Base-by-base conservation (phyloP, 2,113 vertebrate genomes). In the Amblyopsis rosae region DNA sequence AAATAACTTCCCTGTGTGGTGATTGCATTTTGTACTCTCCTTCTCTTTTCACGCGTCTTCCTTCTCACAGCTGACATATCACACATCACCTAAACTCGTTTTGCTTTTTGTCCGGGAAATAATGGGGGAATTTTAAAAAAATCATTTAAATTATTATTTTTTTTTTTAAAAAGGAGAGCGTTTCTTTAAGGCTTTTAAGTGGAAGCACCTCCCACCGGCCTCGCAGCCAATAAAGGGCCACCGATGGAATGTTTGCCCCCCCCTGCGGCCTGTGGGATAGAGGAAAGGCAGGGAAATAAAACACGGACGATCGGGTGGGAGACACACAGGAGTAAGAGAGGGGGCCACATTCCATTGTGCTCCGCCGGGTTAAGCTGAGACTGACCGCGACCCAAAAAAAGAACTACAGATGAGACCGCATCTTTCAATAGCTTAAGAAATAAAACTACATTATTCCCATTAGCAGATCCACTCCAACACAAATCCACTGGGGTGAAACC, bases 211-310 rank as follows among this genome's bases (percentile, higher is more conserved):
- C 79, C 87, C 78, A 67, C 76, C 56, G 63, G 67, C 83, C 77
- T 16, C 61, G 71, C 72, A 63, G 75, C 70, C 85, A 87, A 83
- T 70, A 86, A 87, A 79, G 79, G 83, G 82, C 86, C 81, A 87
- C 82, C 77, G 82, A 84, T 87, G 76, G 86, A 88, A 91, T 88
- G 84, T 69, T 80, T 77, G 77, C 76, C 77, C 61, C 51, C 70
- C 68, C n/a, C 68, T 9, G 7, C 60, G 60, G 63, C 69, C 79
- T 81, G 70, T 74, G 70, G 74, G 72, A 77, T 81, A 75, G 59
- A 61, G 65, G 77, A 72, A 67, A 49, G 49, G 55, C n/a, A 72
- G 59, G 70, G 60, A 49, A 16, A 6, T 35, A 9, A 9, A 32
- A 58, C 79, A 70, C 63, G 59, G 47, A 33, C 19, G 33, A 56